A percentile compares a stretch with the other conserved stretches of the same genome.
phyloP scores from a whole-genome alignment of 2,797 vertebrate species.

The Catharus ustulatus region DNA sequence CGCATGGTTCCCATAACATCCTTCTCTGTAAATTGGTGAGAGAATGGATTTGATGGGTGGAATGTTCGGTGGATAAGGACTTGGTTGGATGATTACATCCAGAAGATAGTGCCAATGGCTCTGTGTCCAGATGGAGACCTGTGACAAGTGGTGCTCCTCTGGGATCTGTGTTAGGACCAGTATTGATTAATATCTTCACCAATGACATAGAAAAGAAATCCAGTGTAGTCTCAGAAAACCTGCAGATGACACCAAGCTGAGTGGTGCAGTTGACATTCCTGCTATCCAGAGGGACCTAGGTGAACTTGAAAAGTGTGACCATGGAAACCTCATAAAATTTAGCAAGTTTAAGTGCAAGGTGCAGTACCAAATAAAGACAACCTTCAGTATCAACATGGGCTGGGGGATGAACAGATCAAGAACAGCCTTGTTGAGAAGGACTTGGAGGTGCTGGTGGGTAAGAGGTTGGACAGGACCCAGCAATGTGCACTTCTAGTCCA shows the following conservation, averaged over 20 bases:
- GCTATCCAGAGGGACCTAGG: not conserved
- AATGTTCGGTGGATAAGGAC: not conserved
- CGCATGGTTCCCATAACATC: not conserved
- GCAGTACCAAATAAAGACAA: not conserved
- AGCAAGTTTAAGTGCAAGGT: not conserved
- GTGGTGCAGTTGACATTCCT: not conserved
- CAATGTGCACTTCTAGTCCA: not conserved
- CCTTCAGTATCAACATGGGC: too few species aligned
- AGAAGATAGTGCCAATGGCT: not conserved
- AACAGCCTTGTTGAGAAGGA: accelerated
- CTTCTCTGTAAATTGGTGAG: not conserved
- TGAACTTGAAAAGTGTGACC: not conserved
- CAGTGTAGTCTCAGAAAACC: not conserved
- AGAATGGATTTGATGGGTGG: not conserved
- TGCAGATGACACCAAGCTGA: not conserved
- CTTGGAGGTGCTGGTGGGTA: not conserved
- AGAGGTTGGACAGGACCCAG: not conserved
- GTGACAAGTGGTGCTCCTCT: not conserved
- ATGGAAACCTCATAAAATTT: not conserved
- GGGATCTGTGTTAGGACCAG: not conserved
- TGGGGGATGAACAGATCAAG: not conserved
- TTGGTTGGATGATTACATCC: too few species aligned
- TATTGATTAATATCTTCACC: not conserved
- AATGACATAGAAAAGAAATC: not conserved
- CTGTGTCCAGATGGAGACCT: not conserved